Base-by-base conservation (phyloP, 1,140 invertebrate genomes). In the Trinorchestia longiramus region DNA sequence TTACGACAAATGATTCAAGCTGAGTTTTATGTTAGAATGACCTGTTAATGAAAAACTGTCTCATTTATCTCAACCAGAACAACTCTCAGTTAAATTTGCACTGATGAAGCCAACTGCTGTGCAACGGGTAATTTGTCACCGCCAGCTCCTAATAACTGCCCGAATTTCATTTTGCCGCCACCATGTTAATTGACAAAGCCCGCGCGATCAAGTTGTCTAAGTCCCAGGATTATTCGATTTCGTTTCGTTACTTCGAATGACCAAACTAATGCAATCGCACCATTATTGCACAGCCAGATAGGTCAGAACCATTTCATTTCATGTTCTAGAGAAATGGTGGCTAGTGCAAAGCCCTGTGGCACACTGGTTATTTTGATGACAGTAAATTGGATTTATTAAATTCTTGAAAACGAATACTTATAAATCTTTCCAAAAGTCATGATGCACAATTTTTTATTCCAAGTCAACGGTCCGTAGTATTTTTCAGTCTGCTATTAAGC, bases 161-260 rank as follows among this genome's bases (percentile, higher is more conserved):
- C 92, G 44, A 94, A 94, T 94, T 94, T 94, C 92, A 94, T 94
- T 90, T 94, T 45, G 92, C 92, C 44, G 92, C 92, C 43, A 44
- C 92, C 43, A 43, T 94, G 92, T 94, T 94, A 94, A 94, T 94
- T 94, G 92, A 94, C 44, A 94, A 94, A 94, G 92, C 92, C 92
- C n/a, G 92, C 92, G 40, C 92, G 92, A 94, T 94, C 92, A 94
- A 94, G 92, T 94, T 94, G 92, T 94, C 92, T 94, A 43, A 94
- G 92, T 47, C 92, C 44, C 92, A 6, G 92, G 92, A 94, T 94
- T 94, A 94, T 94, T 40, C 92, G 43, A 94, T 94, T 94, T 43
- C 43, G 92, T 94, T 94, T 94, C 44, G 92, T 94, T 94, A 94
- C 92, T 94, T 94, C 43, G 43, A 90, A 90, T 90, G 88, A 90